These are phyloP conservation scores for Gortyna flavago DNA, from an alignment of 2,888 invertebrate genomes.

Conservation along the genomic window DNA sequence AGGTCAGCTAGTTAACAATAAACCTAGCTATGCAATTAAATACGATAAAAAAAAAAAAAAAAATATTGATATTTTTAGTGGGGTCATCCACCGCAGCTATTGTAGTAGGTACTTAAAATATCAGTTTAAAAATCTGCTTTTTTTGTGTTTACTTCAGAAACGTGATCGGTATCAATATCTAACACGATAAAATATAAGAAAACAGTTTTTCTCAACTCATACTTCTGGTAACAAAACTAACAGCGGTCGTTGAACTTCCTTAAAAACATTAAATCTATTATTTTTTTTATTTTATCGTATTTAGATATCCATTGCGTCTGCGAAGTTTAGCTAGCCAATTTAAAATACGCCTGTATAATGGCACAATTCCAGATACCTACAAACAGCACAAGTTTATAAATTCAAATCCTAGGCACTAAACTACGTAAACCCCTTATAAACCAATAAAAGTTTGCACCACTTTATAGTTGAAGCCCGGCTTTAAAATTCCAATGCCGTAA, in stretches of 20 bases:
- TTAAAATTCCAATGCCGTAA: constrained; percentile 58
- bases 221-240: background rate
- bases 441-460: constrained; percentile 23
- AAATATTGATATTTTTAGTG: too few species aligned
- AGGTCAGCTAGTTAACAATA: background rate
- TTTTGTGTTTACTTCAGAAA: too few species aligned
- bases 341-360: background rate
- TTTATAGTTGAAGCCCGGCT: constrained; percentile 24
- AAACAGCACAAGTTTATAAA: background rate
- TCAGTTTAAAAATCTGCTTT: too few species aligned
- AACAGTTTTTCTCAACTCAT: background rate
- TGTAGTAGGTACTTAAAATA: too few species aligned
- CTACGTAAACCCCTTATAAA: background rate
- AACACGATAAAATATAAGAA: too few species aligned
- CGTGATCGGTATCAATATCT: too few species aligned
- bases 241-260: background rate
- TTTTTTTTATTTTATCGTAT: too few species aligned
- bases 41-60: too few species aligned
- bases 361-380: background rate
- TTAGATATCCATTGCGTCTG: background rate
- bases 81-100: too few species aligned
- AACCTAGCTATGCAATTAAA: background rate
- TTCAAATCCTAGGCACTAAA: constrained; percentile 1
- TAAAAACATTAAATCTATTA: background rate
- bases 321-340: background rate